phyloP scores from a whole-genome alignment of 2,888 invertebrate species.

The Halocaridina rubra region DNA sequence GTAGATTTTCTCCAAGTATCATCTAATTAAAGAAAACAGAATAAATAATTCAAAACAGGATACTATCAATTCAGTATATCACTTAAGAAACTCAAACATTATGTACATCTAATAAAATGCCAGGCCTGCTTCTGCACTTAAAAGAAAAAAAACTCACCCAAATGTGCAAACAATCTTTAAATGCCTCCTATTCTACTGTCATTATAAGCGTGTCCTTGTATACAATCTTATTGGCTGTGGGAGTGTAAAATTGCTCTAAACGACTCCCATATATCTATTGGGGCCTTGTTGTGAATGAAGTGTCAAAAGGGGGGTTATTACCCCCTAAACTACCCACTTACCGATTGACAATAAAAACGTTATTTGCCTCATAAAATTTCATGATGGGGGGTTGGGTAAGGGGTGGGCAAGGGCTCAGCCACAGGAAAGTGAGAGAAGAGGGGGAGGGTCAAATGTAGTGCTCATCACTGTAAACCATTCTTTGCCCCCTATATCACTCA shows the following conservation, averaged over 20 bases:
- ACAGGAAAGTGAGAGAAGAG: neutral
- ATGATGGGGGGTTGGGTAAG: neutral
- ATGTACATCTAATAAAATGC: no score
- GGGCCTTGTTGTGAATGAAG: neutral
- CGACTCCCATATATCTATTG: neutral
- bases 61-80: no score
- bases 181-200: no score
- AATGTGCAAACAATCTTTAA: no score
- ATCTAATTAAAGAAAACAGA: no score
- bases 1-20: no score
- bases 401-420: neutral
- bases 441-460: rapidly evolving
- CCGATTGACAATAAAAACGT: neutral
- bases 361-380: neutral
- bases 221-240: neutral
- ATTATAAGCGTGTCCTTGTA: no score
- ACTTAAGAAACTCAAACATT: no score
- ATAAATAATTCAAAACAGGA: no score
- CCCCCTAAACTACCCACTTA: neutral
- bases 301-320: neutral
- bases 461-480: neutral
- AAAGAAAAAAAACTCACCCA: no score
- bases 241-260: neutral
- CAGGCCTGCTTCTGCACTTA: no score
- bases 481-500: neutral